Base-by-base conservation (phyloP, 2,888 invertebrate species). In the Gisinianus flammeolus region DNA sequence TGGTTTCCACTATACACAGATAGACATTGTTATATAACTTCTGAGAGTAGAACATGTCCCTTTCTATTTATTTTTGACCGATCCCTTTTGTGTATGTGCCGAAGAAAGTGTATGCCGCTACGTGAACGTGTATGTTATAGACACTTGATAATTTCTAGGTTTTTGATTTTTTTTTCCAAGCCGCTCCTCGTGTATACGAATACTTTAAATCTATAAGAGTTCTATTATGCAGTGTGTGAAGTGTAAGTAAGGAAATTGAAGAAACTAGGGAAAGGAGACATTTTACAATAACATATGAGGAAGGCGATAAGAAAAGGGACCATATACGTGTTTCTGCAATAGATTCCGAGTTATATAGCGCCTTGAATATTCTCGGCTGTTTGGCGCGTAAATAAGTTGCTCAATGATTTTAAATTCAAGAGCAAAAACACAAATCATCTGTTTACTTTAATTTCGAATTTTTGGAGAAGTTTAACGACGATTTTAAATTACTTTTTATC, bases 61-160 rank as follows among this genome's bases (percentile, higher is more conserved):
- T 62, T 62, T 62, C 28, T 26, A 62, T 26, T 24, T 62, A 26
- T 24, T 24, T 62, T 62, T 62, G 62, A 62, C 62, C 28, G 62
- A 28, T 58, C 62, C 28, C 28, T 62, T 62, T 62, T 26, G 8
- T 58, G 56, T 58, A 44, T 54, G 8, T 28, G 26, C 62, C 62
- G 62, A 5, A 62, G 8, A 8, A 24, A 26, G 10, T 12, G 28
- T 6, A 16, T 54, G 54, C 28, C 26, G 28, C 54, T n/a, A 62
- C 28, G 56, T 24, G 1, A 26, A 24, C 24, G 6, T 54, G n/a
- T n/a, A n/a, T n/a, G n/a, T n/a, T n/a, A n/a, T 24, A 26, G 62
- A 24, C 24, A 24, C 62, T 62, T 62, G 62, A 62, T 24, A 24
- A 22, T 62, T 62, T 22, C 62, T 22, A 6, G 24, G 26, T 2